A percentile compares a stretch with the other conserved stretches of the same genome.
These are phyloP conservation scores for Griposia aprilina DNA, from an alignment of 2,888 invertebrate species.

Conservation along the genomic window DNA sequence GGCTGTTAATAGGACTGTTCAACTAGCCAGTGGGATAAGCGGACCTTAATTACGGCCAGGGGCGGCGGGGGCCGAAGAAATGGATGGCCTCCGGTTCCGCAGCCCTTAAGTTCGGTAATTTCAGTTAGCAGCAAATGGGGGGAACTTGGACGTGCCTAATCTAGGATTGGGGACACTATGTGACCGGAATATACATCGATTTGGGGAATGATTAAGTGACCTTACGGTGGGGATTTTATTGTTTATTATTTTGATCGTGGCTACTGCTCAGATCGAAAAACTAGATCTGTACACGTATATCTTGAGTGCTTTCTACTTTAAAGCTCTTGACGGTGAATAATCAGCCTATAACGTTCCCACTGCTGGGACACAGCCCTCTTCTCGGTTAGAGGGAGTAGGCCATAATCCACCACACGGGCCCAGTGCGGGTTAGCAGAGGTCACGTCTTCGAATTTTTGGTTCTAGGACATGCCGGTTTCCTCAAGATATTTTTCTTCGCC, in stretches of 20 bases:
- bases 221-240: slow-evolving; percentile 20
- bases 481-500: too few relatives aligned
- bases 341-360: too few relatives aligned
- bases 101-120: slow-evolving; percentile 79
- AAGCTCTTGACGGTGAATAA: neutral
- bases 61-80: slow-evolving; percentile 70
- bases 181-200: slow-evolving; percentile 56
- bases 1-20: slow-evolving; percentile 68
- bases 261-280: too few relatives aligned
- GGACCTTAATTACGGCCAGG: slow-evolving; percentile 74
- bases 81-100: slow-evolving; percentile 75
- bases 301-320: neutral
- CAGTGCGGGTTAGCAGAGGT: too few relatives aligned
- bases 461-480: too few relatives aligned
- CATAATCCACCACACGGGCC: too few relatives aligned
- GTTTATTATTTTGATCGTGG: neutral
- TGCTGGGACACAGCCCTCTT: too few relatives aligned
- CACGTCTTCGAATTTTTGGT: too few relatives aligned
- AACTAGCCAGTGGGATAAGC: slow-evolving; percentile 72
- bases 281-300: neutral
- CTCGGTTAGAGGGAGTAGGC: too few relatives aligned
- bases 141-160: slow-evolving; percentile 73
- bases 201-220: slow-evolving; percentile 39
- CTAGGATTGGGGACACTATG: slow-evolving; percentile 65
- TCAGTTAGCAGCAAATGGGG: slow-evolving; percentile 78